Conservation (phyloP, 1,140 invertebrate species). For the Drosophila malerkotliana region DNA sequence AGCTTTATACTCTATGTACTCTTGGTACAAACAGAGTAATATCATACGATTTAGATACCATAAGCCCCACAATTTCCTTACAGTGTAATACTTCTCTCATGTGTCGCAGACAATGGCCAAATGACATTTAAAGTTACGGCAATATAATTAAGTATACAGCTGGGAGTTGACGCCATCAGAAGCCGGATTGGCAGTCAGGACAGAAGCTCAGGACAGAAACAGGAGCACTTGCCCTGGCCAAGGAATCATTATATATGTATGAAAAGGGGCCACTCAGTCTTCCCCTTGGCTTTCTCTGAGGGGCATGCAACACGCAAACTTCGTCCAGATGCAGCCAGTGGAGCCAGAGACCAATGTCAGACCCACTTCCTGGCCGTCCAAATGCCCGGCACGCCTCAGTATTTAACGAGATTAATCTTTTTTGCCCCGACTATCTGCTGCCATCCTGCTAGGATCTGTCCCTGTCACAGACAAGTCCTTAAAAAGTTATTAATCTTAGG, state of each 20-base stretch:
- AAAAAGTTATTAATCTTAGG: slow-evolving; percentile 70
- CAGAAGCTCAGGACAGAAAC: slow-evolving; percentile 19
- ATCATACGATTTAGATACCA: neutral
- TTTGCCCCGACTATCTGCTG: slow-evolving; percentile 32
- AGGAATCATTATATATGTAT: slow-evolving; percentile 76
- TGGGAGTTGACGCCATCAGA: slow-evolving; percentile 60
- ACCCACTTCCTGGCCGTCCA: slow-evolving; percentile 10
- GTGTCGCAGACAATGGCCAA: slow-evolving; percentile 65
- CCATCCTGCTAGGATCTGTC: slow-evolving; percentile 12
- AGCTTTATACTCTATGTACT: too few relatives aligned
- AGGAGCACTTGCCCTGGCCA: slow-evolving; percentile 19
- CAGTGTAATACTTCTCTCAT: slow-evolving; percentile 28
- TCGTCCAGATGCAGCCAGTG: slow-evolving; percentile 37
- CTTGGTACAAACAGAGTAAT: too few relatives aligned
- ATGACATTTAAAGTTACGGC: slow-evolving; percentile 81
- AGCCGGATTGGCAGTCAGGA: slow-evolving; percentile 11
- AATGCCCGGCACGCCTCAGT: slow-evolving; percentile 57
- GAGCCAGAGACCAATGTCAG: slow-evolving; percentile 13
- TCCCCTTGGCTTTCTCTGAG: slow-evolving; percentile 10
- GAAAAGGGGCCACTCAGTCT: slow-evolving; percentile 21
- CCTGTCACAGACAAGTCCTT: slow-evolving; percentile 44
- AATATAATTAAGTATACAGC: slow-evolving; percentile 80
- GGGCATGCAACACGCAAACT: slow-evolving; percentile 68
- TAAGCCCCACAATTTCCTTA: neutral
- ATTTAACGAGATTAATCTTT: slow-evolving; percentile 76